Evolutionary conservation across 2,113 vertebrate genomes (phyloP).

Genomic region (Passer montanus): DNA sequence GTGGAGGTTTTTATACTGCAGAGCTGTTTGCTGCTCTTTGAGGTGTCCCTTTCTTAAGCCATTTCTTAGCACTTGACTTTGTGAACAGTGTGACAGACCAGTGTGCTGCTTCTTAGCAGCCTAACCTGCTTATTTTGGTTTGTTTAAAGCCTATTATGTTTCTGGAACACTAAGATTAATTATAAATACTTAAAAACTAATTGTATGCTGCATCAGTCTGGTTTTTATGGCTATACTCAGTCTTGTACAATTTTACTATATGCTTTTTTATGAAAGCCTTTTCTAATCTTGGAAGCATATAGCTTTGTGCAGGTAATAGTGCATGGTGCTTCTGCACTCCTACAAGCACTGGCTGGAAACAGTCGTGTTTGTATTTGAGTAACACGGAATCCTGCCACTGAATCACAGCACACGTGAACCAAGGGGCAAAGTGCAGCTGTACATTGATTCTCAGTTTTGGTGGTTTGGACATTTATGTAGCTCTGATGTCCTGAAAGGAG

Average conservation of each 20-base stretch:
- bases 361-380: background rate
- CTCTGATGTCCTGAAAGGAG: background rate
- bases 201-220: background rate
- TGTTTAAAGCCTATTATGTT: background rate
- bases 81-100: background rate
- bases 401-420: background rate
- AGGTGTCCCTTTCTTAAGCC: background rate
- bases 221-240: background rate
- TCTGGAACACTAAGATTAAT: background rate
- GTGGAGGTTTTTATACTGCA: background rate
- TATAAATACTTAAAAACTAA: background rate
- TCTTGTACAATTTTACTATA: background rate
- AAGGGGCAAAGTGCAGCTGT: constrained; percentile 10
- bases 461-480: background rate
- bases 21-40: background rate
- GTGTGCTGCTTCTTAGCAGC: background rate
- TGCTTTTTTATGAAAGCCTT: background rate
- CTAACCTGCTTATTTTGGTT: background rate
- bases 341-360: background rate
- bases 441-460: background rate
- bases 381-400: background rate
- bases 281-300: background rate
- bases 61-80: background rate
- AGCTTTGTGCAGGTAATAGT: background rate
- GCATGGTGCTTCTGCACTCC: background rate